Conservation (phyloP, 2,797 vertebrate genomes). For the Xenopus petersii region DNA sequence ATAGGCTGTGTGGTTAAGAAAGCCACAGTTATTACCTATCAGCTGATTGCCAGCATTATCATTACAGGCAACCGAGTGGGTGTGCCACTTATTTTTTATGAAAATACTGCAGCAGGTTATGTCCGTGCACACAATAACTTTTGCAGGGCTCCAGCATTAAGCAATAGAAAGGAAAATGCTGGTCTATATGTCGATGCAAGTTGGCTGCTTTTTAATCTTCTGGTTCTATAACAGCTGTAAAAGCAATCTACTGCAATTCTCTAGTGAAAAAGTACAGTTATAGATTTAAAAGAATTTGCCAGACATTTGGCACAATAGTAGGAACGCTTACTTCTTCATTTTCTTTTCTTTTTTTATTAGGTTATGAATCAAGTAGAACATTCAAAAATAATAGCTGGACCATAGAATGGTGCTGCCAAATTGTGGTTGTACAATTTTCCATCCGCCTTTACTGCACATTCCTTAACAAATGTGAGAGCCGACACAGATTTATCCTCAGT, state of each 20-base stretch:
- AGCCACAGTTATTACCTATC: no score
- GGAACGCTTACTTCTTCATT: slow-evolving; percentile 66
- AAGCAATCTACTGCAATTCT: slow-evolving; percentile 65
- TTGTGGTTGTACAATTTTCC: background rate
- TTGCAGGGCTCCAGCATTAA: background rate
- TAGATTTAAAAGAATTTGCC: slow-evolving; percentile 58
- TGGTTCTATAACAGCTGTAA: slow-evolving; percentile 67
- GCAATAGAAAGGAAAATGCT: background rate
- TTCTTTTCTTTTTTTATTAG: slow-evolving; percentile 65
- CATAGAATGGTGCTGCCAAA: slow-evolving; percentile 35
- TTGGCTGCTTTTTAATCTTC: slow-evolving; percentile 64
- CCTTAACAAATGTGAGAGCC: background rate
- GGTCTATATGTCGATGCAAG: slow-evolving; percentile 57
- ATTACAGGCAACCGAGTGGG: no score
- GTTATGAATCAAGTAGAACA: slow-evolving; percentile 52
- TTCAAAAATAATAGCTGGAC: slow-evolving; percentile 51
- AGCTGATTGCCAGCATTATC: no score
- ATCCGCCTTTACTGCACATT: background rate
- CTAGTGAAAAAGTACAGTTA: slow-evolving; percentile 64
- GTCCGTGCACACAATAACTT: background rate
- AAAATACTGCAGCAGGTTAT: no score
- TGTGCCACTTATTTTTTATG: no score
- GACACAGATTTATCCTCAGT: background rate
- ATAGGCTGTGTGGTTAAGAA: no score
- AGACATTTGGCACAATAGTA: slow-evolving; percentile 63